Evolutionary conservation across 2,888 invertebrate genomes (phyloP).

Genomic region (Nebria salina): DNA sequence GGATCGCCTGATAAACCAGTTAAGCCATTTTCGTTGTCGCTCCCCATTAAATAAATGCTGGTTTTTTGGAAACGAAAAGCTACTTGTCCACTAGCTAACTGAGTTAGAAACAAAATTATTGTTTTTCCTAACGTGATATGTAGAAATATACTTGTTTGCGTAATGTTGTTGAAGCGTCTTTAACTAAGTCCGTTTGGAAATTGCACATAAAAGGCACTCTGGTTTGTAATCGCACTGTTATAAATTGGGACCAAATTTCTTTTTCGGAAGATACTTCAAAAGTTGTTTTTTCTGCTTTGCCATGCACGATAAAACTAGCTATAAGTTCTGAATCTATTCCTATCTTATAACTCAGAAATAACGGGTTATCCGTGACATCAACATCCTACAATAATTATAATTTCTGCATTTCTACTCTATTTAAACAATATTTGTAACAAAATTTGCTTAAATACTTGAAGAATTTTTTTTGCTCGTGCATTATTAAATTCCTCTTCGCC

Average conservation of each 20-base stretch:
- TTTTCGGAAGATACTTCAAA: constrained; percentile 71
- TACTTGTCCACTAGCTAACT: constrained; percentile 77
- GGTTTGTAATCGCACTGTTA: constrained; percentile 75
- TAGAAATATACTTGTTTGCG: constrained; percentile 69
- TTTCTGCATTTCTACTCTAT: not conserved
- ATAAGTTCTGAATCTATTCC: constrained; percentile 69
- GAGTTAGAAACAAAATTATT: constrained; percentile 48
- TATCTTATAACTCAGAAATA: constrained; percentile 69
- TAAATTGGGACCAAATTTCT: constrained; percentile 75
- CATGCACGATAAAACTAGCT: constrained; percentile 76
- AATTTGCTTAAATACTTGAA: constrained; percentile 61
- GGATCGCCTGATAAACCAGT: constrained; percentile 66
- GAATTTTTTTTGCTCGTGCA: constrained; percentile 70
- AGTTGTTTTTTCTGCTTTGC: constrained; percentile 73
- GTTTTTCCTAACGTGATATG: not conserved
- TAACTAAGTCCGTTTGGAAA: constrained; percentile 67
- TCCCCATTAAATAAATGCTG: constrained; percentile 73
- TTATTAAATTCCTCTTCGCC: constrained; percentile 70
- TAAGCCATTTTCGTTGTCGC: constrained; percentile 67
- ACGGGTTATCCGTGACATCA: constrained; percentile 83
- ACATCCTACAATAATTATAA: constrained; percentile 66
- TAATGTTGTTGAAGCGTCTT: constrained; percentile 71
- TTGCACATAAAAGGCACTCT: constrained; percentile 73
- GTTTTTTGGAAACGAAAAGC: constrained; percentile 75
- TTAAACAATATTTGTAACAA: not conserved